These are phyloP conservation scores for Eupithecia insigniata DNA, from an alignment of 2,888 invertebrate genomes.

Conservation along the genomic window DNA sequence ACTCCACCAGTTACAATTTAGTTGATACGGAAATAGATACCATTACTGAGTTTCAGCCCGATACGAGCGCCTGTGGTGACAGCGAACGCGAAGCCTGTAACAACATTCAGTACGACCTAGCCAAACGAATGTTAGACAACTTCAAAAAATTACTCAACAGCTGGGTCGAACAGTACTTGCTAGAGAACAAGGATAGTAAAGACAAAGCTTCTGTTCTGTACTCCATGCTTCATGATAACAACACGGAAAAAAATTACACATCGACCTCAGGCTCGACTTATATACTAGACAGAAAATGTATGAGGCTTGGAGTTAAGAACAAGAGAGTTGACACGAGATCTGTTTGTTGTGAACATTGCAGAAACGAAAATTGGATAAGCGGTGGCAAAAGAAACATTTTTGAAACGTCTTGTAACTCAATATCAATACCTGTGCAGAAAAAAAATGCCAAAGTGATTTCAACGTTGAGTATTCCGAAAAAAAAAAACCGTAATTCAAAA, in stretches of 20 bases:
- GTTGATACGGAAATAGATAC: constrained; percentile 56
- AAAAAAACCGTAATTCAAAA: constrained; percentile 48
- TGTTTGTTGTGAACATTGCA: constrained; percentile 45
- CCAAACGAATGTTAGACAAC: constrained; percentile 64
- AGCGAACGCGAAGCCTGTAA: constrained; percentile 48
- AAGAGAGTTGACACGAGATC: constrained; percentile 51
- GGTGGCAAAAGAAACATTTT: constrained; percentile 20
- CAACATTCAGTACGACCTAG: constrained; percentile 54
- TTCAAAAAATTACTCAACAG: constrained; percentile 62
- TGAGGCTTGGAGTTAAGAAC: constrained; percentile 50
- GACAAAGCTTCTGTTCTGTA: constrained; percentile 62
- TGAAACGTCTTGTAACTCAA: constrained; percentile 51
- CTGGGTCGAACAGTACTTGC: constrained; percentile 64
- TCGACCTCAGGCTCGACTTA: constrained; percentile 63
- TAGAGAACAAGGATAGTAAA: constrained; percentile 58
- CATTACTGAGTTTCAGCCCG: constrained; percentile 53
- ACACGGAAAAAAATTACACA: constrained; percentile 45
- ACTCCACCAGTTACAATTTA: constrained; percentile 47
- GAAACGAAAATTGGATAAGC: constrained; percentile 37
- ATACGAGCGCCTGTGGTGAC: constrained; percentile 64
- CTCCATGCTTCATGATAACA: constrained; percentile 58
- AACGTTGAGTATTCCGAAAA: constrained; percentile 71
- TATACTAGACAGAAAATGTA: constrained; percentile 53
- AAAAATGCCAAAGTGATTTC: constrained; percentile 65
- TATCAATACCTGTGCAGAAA: constrained; percentile 58